Percentiles rank a stretch among this genome's conserved stretches.
phyloP scores from a whole-genome alignment of 2,797 vertebrate genomes.

The Sphenopsis melanotis region DNA sequence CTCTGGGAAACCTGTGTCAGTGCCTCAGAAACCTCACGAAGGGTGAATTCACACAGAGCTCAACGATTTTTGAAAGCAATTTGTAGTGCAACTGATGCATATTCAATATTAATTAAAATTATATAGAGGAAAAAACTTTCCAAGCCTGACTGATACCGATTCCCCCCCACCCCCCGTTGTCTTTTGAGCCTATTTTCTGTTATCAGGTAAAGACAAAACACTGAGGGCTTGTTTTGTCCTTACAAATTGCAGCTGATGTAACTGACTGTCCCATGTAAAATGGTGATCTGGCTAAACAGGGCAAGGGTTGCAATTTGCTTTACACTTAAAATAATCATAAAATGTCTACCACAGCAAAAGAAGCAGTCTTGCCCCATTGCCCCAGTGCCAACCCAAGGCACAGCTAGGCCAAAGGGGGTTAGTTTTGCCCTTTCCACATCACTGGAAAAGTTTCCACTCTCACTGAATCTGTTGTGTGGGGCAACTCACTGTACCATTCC shows the following conservation, averaged over 20 bases:
- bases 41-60: not conserved
- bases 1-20: not conserved
- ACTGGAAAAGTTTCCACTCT: not conserved
- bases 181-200: not conserved
- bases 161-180: too few relatives aligned
- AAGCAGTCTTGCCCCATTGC: not conserved
- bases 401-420: not conserved
- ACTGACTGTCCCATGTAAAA: not conserved
- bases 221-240: not conserved
- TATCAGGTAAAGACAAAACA: not conserved
- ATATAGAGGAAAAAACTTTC: not conserved
- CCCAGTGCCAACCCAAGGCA: fast-evolving
- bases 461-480: fast-evolving
- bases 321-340: not conserved
- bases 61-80: not conserved
- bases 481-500: not conserved
- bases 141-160: not conserved
- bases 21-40: not conserved
- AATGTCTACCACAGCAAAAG: not conserved
- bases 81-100: not conserved
- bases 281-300: not conserved
- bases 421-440: not conserved
- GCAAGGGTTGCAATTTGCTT: not conserved
- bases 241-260: not conserved
- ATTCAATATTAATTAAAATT: not conserved